These are phyloP conservation scores for Patella caerulea DNA, from an alignment of 2,888 invertebrate species.

Conservation along the genomic window DNA sequence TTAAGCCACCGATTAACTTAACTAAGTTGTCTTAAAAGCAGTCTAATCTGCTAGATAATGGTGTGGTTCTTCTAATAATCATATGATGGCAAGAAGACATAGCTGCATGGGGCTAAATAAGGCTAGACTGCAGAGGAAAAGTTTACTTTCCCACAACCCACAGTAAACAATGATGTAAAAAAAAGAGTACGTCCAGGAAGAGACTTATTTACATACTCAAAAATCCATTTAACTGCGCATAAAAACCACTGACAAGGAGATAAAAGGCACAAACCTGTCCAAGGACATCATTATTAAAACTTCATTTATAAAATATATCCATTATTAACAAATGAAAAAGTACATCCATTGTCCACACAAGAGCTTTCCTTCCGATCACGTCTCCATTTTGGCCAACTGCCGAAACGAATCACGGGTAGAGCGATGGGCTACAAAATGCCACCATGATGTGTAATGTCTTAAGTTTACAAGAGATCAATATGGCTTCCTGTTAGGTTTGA, in stretches of 20 bases:
- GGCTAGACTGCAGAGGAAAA: too few species aligned
- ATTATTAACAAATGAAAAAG: background rate
- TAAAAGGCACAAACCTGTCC: too few species aligned
- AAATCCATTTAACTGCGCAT: background rate
- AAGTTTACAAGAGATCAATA: conserved; percentile 23
- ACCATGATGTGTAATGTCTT: conserved; percentile 19
- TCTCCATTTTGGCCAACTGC: background rate
- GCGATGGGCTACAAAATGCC: conserved; percentile 16
- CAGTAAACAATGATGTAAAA: background rate
- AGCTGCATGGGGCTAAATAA: background rate
- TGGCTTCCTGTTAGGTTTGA: conserved; percentile 27
- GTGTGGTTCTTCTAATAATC: background rate
- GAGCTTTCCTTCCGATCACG: background rate
- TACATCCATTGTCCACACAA: too few species aligned
- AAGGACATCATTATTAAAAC: too few species aligned
- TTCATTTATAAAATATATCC: background rate
- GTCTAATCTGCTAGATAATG: background rate
- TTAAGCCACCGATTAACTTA: background rate
- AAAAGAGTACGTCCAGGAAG: background rate
- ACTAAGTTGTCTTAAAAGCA: background rate
- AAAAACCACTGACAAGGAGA: too few species aligned
- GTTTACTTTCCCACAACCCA: background rate
- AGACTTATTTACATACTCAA: background rate
- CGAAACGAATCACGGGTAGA: conserved; percentile 5
- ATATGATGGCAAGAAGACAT: background rate